A percentile compares a stretch with the other conserved stretches of the same genome.
Conservation (phyloP, 2,888 invertebrate genomes). For the Drosophila macrospina region DNA sequence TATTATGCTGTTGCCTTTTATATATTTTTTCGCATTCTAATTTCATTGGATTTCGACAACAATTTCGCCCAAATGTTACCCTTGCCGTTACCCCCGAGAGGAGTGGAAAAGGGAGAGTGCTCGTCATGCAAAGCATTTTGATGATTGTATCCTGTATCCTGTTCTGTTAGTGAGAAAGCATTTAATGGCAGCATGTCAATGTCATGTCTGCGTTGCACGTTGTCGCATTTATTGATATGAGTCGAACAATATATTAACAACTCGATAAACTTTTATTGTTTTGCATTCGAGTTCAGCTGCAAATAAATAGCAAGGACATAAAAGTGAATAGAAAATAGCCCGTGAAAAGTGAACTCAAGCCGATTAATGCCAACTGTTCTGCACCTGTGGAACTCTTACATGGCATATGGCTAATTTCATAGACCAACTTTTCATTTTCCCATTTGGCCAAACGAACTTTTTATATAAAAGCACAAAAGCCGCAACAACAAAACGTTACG, state of each 20-base stretch:
- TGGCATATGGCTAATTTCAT: conserved; percentile 73
- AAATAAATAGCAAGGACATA: conserved; percentile 60
- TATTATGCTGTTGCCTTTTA: conserved; percentile 19
- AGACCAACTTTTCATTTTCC: conserved; percentile 58
- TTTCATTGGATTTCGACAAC: conserved; percentile 73
- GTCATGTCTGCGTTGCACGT: conserved; percentile 26
- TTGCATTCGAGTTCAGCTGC: conserved; percentile 65
- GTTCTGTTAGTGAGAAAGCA: conserved; percentile 31
- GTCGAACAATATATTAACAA: conserved; percentile 66
- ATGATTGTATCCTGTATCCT: conserved; percentile 42
- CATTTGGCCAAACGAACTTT: conserved; percentile 53
- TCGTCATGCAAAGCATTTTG: conserved; percentile 56
- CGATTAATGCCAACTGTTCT: conserved; percentile 31
- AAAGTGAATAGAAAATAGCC: conserved; percentile 23
- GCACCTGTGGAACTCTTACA: conserved; percentile 59
- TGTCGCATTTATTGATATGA: conserved; percentile 71
- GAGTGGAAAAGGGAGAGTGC: neutral
- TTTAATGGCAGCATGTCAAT: conserved; percentile 75
- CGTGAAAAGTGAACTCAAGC: conserved; percentile 2
- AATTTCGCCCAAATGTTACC: conserved; percentile 69
- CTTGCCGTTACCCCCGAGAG: conserved; percentile 25
- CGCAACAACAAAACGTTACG: conserved; percentile 39
- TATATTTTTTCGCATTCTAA: conserved; percentile 67
- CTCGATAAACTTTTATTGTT: conserved; percentile 80
- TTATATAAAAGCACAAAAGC: conserved; percentile 35